These are phyloP conservation scores for Drosophila sechellia DNA, from an alignment of 1,140 invertebrate genomes.

Conservation along the genomic window DNA sequence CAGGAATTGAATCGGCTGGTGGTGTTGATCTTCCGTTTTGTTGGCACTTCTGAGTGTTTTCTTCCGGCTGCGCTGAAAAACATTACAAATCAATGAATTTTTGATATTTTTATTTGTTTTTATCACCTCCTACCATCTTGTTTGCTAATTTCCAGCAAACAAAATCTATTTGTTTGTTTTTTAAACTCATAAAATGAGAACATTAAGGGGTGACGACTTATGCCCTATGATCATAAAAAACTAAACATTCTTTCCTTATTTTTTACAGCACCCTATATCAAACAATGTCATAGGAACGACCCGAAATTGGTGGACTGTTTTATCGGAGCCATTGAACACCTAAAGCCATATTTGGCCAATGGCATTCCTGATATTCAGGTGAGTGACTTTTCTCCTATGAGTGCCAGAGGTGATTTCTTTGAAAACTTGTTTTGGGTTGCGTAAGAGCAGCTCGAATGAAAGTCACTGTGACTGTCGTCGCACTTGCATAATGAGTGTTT, in stretches of 20 bases:
- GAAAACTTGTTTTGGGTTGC: constrained; percentile 62
- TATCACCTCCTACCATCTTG: too few relatives aligned
- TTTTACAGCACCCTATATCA: constrained; percentile 89
- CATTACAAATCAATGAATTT: too few relatives aligned
- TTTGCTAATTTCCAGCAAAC: too few relatives aligned
- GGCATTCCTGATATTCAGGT: constrained; percentile 89
- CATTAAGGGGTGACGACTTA: too few relatives aligned
- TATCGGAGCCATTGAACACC: constrained; percentile 87
- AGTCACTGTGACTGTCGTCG: constrained; percentile 49
- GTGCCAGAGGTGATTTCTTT: background rate
- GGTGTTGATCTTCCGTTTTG: constrained; percentile 32
- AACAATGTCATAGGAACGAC: constrained; percentile 88
- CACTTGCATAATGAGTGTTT: constrained; percentile 48
- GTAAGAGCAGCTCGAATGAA: constrained; percentile 56
- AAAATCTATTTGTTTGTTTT: too few relatives aligned
- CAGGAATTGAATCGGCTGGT: constrained; percentile 32
- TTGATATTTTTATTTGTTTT: too few relatives aligned
- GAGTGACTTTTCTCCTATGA: constrained; percentile 20
- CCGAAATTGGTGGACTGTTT: constrained; percentile 88
- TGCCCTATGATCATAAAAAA: too few relatives aligned
- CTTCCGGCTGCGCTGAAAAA: background rate
- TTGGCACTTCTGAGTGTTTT: constrained; percentile 36
- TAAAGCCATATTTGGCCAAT: constrained; percentile 87
- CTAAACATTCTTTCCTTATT: background rate
- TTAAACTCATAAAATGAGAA: too few relatives aligned